phyloP scores from a whole-genome alignment of 2,888 invertebrate genomes.

The Lochmaea capreae region DNA sequence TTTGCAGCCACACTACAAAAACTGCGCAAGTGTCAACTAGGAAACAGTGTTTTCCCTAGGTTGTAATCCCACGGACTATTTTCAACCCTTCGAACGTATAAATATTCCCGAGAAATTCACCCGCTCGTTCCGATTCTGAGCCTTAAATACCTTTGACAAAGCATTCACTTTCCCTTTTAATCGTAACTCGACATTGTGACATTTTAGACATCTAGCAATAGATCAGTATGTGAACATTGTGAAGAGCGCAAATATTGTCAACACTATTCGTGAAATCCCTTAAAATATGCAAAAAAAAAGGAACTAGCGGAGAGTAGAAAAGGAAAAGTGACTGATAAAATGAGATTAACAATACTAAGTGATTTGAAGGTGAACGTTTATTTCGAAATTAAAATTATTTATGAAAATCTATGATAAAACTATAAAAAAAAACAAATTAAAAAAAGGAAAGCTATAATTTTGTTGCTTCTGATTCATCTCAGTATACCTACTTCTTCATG shows the following conservation, averaged over 20 bases:
- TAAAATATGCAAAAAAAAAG: neutral
- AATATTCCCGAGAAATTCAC: constrained; percentile 20
- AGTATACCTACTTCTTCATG: too few relatives aligned
- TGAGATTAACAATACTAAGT: neutral
- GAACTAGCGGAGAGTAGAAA: neutral
- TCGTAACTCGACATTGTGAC: neutral
- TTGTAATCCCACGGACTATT: constrained; percentile 16
- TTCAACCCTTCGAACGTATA: neutral
- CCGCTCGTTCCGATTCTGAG: neutral
- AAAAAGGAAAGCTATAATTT: too few relatives aligned
- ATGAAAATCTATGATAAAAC: too few relatives aligned
- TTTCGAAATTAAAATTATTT: too few relatives aligned
- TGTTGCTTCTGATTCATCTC: too few relatives aligned
- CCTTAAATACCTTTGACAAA: constrained; percentile 16
- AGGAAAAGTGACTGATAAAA: neutral
- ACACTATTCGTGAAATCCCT: constrained; percentile 2
- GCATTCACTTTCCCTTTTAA: constrained; percentile 18
- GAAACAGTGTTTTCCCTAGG: too few relatives aligned
- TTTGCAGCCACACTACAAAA: too few relatives aligned
- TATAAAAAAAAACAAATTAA: too few relatives aligned
- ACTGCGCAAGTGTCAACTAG: too few relatives aligned
- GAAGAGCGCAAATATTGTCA: constrained; percentile 13
- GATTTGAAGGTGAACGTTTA: too few relatives aligned
- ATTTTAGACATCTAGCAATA: neutral
- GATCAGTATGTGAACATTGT: constrained; percentile 16